Evolutionary conservation across 2,888 invertebrate genomes (phyloP), one percentile per base, ranked within the genome.

Genomic region (Celastrina argiolus): DNA sequence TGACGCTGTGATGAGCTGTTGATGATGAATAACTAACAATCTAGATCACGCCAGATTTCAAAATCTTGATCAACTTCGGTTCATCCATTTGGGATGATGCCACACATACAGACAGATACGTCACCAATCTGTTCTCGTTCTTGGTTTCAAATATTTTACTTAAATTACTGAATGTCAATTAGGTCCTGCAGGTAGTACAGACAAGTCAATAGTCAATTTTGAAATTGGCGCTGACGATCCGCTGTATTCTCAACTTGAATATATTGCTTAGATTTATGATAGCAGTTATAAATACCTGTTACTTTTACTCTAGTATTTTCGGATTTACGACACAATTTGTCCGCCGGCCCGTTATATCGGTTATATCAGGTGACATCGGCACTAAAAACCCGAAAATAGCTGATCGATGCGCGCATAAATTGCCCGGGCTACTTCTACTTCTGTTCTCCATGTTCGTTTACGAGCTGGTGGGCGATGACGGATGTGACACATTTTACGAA

Each of bases 331-430:
- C 51, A 2, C 42, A 7, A 42, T 45, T 3, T 18, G 51, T 22
- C 51, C 14, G 8, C 45, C 18, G 18, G 26, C 51, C 51, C 51
- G 22, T 12, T 36, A 36, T 36, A 10, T 36, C 36, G 10, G 12
- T 31, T 45, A 45, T 18, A 51, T 51, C 51, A 51, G 51, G 22
- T 51, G 36, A 36, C 36, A 36, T 12, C 36, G 22, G 14, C 51
- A 51, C 22, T 26, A 51, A 51, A 45, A 51, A 51, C 51, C 51
- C 51, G 26, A 51, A 51, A 51, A 51, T 51, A 51, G 51, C 26
- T 51, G 51, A 51, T 22, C 10, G 12, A 22, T 26, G 51, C 8
- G 10, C 22, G 51, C 51, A 51, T 5, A 51, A 26, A 5, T 51
- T 26, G 10, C 2, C 10, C 22, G 16, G 28, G 4, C 42, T 14